Evolutionary conservation across 2,797 vertebrate genomes (phyloP).

Genomic region (Tamandua tetradactyla): DNA sequence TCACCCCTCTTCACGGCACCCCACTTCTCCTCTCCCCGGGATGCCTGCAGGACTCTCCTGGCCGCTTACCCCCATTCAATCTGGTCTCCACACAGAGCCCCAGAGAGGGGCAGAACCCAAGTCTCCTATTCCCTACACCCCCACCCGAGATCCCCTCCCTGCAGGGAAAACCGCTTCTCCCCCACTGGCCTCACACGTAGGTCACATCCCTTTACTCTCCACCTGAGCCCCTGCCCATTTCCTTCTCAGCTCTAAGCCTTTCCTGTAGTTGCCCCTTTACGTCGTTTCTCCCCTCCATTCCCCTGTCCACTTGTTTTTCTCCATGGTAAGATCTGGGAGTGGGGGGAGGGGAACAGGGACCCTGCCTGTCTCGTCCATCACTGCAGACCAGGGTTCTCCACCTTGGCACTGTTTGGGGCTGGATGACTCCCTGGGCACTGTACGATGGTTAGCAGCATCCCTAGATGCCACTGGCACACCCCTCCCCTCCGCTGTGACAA

Average conservation of each 20-base stretch:
- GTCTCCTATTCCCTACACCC: not conserved
- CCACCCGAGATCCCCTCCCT: not conserved
- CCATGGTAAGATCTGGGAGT: not conserved
- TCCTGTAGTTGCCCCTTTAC: not conserved
- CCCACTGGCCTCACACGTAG: not conserved
- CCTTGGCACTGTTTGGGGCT: too few species aligned
- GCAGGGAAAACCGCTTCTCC: not conserved
- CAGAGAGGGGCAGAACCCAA: not conserved
- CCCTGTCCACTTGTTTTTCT: not conserved
- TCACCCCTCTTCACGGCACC: not conserved
- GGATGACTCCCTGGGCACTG: too few species aligned
- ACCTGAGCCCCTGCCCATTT: not conserved
- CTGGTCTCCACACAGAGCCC: not conserved
- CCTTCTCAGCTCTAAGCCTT: not conserved
- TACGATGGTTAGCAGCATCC: not conserved
- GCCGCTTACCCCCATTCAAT: not conserved
- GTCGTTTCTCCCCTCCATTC: not conserved
- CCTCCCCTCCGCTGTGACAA: not conserved
- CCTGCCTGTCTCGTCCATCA: not conserved
- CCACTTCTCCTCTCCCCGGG: not conserved
- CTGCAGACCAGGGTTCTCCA: not conserved
- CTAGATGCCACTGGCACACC: not conserved
- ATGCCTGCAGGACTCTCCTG: not conserved
- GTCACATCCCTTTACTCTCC: not conserved
- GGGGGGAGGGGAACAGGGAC: not conserved